A percentile compares a stretch with the other conserved stretches of the same genome.
These are phyloP conservation scores for Trochalopteron elliotii DNA, from an alignment of 2,113 vertebrate genomes.

Conservation along the genomic window DNA sequence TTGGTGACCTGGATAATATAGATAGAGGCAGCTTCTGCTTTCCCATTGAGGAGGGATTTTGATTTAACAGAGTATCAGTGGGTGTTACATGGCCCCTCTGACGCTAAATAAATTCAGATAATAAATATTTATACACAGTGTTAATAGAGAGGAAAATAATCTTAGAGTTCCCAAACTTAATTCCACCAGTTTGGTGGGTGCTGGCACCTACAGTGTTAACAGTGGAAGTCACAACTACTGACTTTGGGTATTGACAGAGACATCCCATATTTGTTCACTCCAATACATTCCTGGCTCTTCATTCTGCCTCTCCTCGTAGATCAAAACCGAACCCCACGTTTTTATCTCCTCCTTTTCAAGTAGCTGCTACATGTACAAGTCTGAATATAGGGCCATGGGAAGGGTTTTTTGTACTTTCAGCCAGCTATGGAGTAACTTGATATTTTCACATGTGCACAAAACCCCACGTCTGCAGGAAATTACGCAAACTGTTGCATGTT, in stretches of 20 bases:
- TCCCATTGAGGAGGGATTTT: neutral
- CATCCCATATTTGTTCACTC: neutral
- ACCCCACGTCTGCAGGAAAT: neutral
- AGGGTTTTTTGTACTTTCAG: neutral
- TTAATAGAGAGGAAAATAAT: neutral
- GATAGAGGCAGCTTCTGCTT: neutral
- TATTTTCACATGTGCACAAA: neutral
- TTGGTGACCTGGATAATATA: neutral
- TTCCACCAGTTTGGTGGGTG: neutral
- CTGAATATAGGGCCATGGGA: neutral
- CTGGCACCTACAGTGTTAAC: neutral
- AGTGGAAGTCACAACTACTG: neutral
- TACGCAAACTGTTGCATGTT: neutral
- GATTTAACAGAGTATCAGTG: fast-evolving
- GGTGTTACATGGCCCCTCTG: neutral
- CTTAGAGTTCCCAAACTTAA: neutral
- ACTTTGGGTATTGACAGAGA: neutral
- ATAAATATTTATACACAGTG: neutral
- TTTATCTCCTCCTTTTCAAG: neutral
- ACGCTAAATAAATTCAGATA: neutral
- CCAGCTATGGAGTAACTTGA: neutral
- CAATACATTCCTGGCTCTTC: neutral
- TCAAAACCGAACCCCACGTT: neutral
- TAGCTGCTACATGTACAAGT: neutral
- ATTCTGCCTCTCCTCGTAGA: neutral